Base-by-base conservation (phyloP, 2,888 invertebrate genomes). In the Drosophila formosana region DNA sequence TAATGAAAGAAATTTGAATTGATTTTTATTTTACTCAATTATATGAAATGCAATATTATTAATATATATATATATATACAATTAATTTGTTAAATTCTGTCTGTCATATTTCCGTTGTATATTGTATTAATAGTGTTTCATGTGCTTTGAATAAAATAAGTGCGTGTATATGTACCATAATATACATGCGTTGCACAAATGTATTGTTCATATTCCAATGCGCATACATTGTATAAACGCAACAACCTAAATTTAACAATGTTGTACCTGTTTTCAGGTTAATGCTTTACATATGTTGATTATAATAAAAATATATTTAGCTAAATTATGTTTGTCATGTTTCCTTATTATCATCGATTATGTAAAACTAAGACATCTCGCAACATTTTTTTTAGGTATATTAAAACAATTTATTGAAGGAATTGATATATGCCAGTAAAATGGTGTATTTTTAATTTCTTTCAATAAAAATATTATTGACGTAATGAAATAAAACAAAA, bases 381-480 rank as follows among this genome's bases (percentile, higher is more conserved):
- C 57, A 70, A 28, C 58, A 60, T 62, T 62, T 28, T 0, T n/a
- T 56, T 51, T 58, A 66, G 34, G 49, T 62, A 41, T 50, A 60
- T 50, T 18, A 41, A 61, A 49, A 60, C 8, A 49, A 34, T 57
- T 66, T 71, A 66, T 71, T 71, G 70, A 66, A 66, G 70, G 62
- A 71, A 72, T 72, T 72, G 71, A 72, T 72, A 68, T 68, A 71
- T 67, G 68, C 64, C 64, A 65, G 64, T 68, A 64, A 72, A 72
- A 67, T 72, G 67, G 64, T 68, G 64, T 68, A 65, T 65, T 72
- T 72, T 72, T 68, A 72, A 72, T 68, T 72, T 72, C 68, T 68
- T 72, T 72, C 68, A 68, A 72, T 72, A 68, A 68, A 72, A 6
- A 9, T 18, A 55, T 30, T 18, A 18, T 3, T 60, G 69, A 65